Evolutionary conservation across 2,113 vertebrate genomes (phyloP), one percentile per base, ranked within the genome.

Genomic region (Pipra filicauda): DNA sequence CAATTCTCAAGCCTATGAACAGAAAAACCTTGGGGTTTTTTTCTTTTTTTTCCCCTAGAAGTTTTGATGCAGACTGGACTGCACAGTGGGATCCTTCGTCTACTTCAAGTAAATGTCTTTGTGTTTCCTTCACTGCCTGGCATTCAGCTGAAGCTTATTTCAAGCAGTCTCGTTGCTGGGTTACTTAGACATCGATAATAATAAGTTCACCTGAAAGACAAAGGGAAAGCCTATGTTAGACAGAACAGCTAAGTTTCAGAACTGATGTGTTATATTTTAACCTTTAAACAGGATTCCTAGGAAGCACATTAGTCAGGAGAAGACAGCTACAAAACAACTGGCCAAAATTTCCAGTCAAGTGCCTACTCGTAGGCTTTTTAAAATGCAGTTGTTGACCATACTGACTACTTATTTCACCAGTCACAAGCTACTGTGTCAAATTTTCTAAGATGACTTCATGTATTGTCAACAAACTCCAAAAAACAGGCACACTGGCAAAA

Each of bases 181-280:
- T 97, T 99, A 99, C 82, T 99, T 99, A 94, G 98, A 98, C 94
- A 98, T 95, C 0, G 99, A 99, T 75, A 99, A 96, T 85, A 99
- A 97, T 46, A 99, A 97, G 95, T 98, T 99, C 91, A 99, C 97
- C 99, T 99, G 98, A 79, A 99, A 98, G 65, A 94, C 69, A 97
- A 91, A 85, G 86, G 9, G 13, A 76, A 93, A 92, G 75, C 17
- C 46, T 37, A 9, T 0, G 1, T 97, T 79, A 97, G 84, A 52
- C 83, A 54, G 41, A 84, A 58, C 5, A 88, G 5, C 22, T 27
- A 73, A 54, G 28, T 54, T 78, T 66, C 67, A 75, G 62, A 83
- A 69, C 19, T 27, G 9, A 65, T 31, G 54, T 30, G n/a, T 61
- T 28, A 8, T 1, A 44, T 48, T 70, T 88, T 43, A 83, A 54